These are phyloP conservation scores for Platycheirus rosarum DNA, from an alignment of 2,888 invertebrate species.

Conservation along the genomic window DNA sequence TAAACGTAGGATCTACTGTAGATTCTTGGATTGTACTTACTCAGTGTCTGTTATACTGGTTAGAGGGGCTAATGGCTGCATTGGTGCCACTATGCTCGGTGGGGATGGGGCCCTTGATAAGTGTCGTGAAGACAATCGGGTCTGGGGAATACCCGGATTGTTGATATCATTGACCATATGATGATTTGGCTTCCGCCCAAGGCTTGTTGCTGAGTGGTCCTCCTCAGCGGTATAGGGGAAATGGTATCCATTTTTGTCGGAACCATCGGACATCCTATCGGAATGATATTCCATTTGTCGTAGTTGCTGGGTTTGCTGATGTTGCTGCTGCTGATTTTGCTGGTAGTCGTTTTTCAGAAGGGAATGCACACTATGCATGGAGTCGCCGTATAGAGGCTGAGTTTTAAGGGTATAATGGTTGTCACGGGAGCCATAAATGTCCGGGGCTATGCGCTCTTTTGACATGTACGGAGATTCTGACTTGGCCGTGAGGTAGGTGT, in stretches of 20 bases:
- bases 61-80: slow-evolving; percentile 85
- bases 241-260: slow-evolving; percentile 90
- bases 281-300: slow-evolving; percentile 81
- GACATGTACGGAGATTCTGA: slow-evolving; percentile 82
- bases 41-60: slow-evolving; percentile 87
- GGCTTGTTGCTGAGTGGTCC: slow-evolving; percentile 85
- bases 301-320: slow-evolving; percentile 80
- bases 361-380: slow-evolving; percentile 82
- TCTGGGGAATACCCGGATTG: slow-evolving; percentile 82
- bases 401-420: slow-evolving; percentile 81
- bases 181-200: slow-evolving; percentile 78
- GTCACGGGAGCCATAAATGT: slow-evolving; percentile 82
- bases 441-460: slow-evolving; percentile 81
- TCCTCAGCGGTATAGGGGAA: slow-evolving; percentile 94
- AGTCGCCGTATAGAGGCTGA: slow-evolving; percentile 79
- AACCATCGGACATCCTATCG: slow-evolving; percentile 88
- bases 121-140: slow-evolving; percentile 79
- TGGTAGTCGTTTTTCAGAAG: slow-evolving; percentile 82
- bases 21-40: slow-evolving; percentile 82
- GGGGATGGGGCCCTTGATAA: slow-evolving; percentile 81
- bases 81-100: slow-evolving; percentile 84
- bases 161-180: slow-evolving; percentile 83
- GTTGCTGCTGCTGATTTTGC: slow-evolving; percentile 82
- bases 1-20: slow-evolving; percentile 43
- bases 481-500: slow-evolving; percentile 79